Evolutionary conservation across 2,113 vertebrate species (phyloP), one percentile per base, ranked within the genome.

Genomic region (Motacilla tschutschensis): DNA sequence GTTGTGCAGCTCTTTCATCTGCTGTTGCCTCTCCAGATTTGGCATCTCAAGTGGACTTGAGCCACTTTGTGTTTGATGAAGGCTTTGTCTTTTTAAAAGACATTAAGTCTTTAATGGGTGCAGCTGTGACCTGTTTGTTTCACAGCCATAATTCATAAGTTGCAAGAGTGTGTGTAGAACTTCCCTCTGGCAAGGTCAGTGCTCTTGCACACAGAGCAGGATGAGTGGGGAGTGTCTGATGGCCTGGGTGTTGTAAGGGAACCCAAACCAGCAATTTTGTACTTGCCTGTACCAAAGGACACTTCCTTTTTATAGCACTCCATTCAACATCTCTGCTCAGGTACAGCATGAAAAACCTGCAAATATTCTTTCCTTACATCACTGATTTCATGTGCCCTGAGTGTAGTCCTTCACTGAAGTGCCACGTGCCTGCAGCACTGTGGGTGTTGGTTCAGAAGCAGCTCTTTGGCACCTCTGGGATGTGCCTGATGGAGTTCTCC

Each of bases 61-160:
- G 67, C 60, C 47, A 55, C 60, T 84, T 84, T 28, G 26, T 82
- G 16, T 85, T 65, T 83, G 77, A 35, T 53, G 38, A 63, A 57
- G 46, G 29, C 59, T 90, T 91, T 90, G 40, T 82, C 24, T 82
- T 87, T 44, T 36, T 63, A 40, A 75, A 83, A 84, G 51, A 28
- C 24, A 28, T 17, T 1, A 60, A 41, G 43, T 40, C 41, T 79
- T 69, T 62, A 46, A 70, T 79, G 82, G 60, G 48, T 67, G 31
- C 44, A 31, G 69, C 81, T 70, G 4, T 79, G 82, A 84, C 47
- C 60, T 63, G 31, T 50, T 86, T 40, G 6, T 66, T 88, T 70
- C 51, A 35, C 36, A 82, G 63, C 38, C 47, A 8, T 65, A 38
- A 65, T 26, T 86, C 18, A 0, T 35, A 53, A 58, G 43, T 21